Evolutionary conservation across 2,113 vertebrate species (phyloP), one percentile per base, ranked within the genome.

Genomic region (Terrapene triunguis): DNA sequence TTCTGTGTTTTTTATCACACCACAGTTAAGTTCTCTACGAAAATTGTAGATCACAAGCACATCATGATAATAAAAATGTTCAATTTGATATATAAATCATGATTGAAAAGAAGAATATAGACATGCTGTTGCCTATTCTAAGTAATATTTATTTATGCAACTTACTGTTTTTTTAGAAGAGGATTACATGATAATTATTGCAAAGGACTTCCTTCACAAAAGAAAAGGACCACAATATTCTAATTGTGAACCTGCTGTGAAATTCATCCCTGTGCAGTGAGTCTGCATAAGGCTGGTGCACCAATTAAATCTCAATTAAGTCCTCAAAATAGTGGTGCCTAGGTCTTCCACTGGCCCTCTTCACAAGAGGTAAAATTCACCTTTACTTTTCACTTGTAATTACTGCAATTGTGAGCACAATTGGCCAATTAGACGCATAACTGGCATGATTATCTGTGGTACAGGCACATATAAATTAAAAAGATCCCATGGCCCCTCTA

Each of bases 321-420:
- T 89, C 91, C 84, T 94, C 94, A 96, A 91, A 94, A 95, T 89
- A 94, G 96, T 54, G 87, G 32, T 5, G 16, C n/a, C 50, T 24
- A 32, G 35, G 47, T 27, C 82, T 10, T 80, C 82, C 74, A 88
- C 87, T 5, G 22, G 16, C 65, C 74, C 65, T 94, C 83, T 93
- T 76, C 84, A 91, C 88, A 96, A 88, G 79, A 96, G 85, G 57
- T 94, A 94, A 95, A 95, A 96, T 96, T 97, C 93, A 96, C 74
- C 88, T 79, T 89, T 83, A 84, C 42, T 22, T 83, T 92, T 62
- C 1, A 1, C 44, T 86, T 1, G 0, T 47, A 80, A 81, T 92
- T 85, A 88, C 88, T 5, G 1, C 8, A 19, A 14, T 35, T 62
- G 59, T 62, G 59, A 72, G 89, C 92, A 69, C 87, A 14, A 72